phyloP scores from a whole-genome alignment of 2,888 invertebrate genomes.

The Latrodectus elegans region DNA sequence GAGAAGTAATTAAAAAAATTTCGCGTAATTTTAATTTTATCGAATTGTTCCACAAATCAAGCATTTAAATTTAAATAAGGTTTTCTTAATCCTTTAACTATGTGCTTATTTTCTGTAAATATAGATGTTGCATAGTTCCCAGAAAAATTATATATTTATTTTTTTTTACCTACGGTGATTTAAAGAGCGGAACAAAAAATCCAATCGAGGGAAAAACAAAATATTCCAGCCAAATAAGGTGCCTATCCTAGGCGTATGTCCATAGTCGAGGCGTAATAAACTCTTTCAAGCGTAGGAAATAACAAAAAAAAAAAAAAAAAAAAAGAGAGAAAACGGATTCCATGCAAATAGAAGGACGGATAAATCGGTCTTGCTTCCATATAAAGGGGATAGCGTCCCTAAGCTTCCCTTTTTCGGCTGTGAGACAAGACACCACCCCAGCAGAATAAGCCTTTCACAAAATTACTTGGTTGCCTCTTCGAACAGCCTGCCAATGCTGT shows the following conservation, averaged over 20 bases:
- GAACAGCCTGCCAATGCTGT: constrained; percentile 2
- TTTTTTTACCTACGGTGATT: too few relatives aligned
- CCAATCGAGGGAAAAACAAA: constrained; percentile 1
- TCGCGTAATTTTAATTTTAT: too few relatives aligned
- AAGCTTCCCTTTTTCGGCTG: constrained; percentile 42
- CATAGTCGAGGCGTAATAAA: constrained; percentile 26
- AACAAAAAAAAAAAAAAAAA: constrained; percentile 7
- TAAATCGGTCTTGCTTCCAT: constrained; percentile 41
- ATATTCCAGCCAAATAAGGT: constrained; percentile 11
- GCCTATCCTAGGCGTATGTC: not conserved
- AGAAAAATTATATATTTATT: too few relatives aligned
- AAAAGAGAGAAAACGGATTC: constrained; percentile 17
- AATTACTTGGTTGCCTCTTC: constrained; percentile 62
- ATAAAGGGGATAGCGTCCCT: constrained; percentile 46
- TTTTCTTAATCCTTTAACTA: too few relatives aligned
- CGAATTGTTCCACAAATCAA: too few relatives aligned
- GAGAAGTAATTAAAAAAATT: too few relatives aligned
- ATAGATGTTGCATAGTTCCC: too few relatives aligned
- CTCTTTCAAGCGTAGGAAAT: not conserved
- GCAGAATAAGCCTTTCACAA: constrained; percentile 56
- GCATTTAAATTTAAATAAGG: too few relatives aligned
- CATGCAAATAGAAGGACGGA: constrained; percentile 57
- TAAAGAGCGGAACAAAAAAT: too few relatives aligned
- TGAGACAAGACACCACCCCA: constrained; percentile 44
- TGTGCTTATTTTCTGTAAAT: too few relatives aligned